Evolutionary conservation across 2,888 invertebrate genomes (phyloP), one percentile per base, ranked within the genome.

Genomic region (Dicranocentrus wangi): DNA sequence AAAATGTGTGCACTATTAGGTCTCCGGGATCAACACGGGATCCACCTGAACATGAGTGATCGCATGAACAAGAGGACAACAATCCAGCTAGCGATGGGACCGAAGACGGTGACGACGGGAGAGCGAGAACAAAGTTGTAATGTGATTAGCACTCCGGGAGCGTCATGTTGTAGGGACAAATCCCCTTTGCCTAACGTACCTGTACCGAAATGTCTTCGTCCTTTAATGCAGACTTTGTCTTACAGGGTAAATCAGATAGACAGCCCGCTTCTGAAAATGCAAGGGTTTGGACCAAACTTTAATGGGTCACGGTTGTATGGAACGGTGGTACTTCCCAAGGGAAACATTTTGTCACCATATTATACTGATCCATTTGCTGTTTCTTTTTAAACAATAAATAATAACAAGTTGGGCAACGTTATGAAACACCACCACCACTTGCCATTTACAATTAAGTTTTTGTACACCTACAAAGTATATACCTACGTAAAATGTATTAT

Each of bases 201-300:
- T 1, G 58, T 81, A 17, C 81, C 81, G 10, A 17, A 75, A 13
- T 68, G 66, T 42, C 75, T 81, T 23, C 21, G 68, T 21, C 69
- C 73, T 3, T 19, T 81, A 75, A 75, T 81, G 73, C 66, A 81
- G 58, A 81, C 68, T 81, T 81, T 81, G n/a, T 61, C 81, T 81
- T 81, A 75, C 32, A 81, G 75, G 75, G 81, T 81, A 2, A 69
- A 70, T 8, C 32, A 81, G 42, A 75, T 81, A 5, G 32, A 32
- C 3, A 32, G 3, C 32, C 10, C 32, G 5, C 10, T 32, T 32
- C 32, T 32, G 25, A 47, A 39, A 32, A 55, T 81, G 81, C 60
- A 75, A 23, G 19, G 19, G 19, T 70, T 42, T 5, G 69, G 69
- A 8, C 81, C 81, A n/a, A 68, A 81, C 17, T 81, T 75, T 28